Conservation (phyloP, 2,888 invertebrate species). For the Galerucella nymphaeae region DNA sequence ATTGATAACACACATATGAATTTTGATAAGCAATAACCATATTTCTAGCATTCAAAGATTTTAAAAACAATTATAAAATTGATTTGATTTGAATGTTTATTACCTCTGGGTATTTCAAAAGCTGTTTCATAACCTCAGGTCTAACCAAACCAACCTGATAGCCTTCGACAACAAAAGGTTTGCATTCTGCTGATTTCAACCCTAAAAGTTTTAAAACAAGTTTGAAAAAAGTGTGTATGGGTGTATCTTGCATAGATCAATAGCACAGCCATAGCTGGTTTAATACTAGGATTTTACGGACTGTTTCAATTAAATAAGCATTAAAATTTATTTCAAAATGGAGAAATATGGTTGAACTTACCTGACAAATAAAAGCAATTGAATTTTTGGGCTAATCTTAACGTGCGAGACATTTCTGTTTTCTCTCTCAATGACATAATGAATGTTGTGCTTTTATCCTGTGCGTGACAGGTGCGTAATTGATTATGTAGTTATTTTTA, state of each 20-base stretch:
- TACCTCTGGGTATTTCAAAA: slow-evolving; percentile 85
- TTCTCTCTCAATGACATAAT: slow-evolving; percentile 49
- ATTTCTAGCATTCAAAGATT: neutral
- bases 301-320: slow-evolving; percentile 40
- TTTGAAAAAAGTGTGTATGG: slow-evolving; percentile 40
- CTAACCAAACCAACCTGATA: slow-evolving; percentile 90
- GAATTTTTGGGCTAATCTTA: slow-evolving; percentile 87
- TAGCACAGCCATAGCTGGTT: slow-evolving; percentile 40
- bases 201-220: slow-evolving; percentile 66
- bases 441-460: slow-evolving; percentile 30
- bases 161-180: slow-evolving; percentile 89
- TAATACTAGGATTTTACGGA: slow-evolving; percentile 36
- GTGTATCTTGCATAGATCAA: slow-evolving; percentile 51
- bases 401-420: slow-evolving; percentile 71
- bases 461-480: slow-evolving; percentile 29
- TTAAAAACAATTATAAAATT: neutral
- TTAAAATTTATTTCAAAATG: slow-evolving; percentile 21
- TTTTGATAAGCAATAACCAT: neutral
- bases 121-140: slow-evolving; percentile 84
- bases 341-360: slow-evolving; percentile 62
- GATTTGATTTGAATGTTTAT: slow-evolving; percentile 1
- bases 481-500: slow-evolving; percentile 28
- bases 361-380: slow-evolving; percentile 91
- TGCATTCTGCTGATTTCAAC: slow-evolving; percentile 80
- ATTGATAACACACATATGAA: neutral